phyloP scores from a whole-genome alignment of 2,888 invertebrate species.

The Xanthorhoe designata region DNA sequence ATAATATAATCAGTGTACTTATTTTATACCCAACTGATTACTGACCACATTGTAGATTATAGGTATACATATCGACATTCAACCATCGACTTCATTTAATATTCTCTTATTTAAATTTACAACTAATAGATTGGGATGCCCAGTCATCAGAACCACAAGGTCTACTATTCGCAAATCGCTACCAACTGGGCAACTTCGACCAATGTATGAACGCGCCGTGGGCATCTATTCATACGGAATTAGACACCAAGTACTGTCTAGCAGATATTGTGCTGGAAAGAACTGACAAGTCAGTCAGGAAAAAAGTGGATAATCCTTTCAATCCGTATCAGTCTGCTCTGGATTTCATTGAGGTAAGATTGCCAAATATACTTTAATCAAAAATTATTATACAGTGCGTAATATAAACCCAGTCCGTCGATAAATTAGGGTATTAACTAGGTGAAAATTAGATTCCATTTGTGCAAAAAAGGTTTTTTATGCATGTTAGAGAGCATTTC shows the following conservation, averaged over 20 bases:
- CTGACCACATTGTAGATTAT: too few species aligned
- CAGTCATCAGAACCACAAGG: slow-evolving; percentile 85
- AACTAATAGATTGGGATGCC: slow-evolving; percentile 86
- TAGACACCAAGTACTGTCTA: slow-evolving; percentile 78
- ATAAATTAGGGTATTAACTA: too few species aligned
- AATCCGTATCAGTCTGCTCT: slow-evolving; percentile 75
- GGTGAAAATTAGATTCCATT: too few species aligned
- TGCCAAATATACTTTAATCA: neutral
- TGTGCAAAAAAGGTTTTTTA: too few species aligned
- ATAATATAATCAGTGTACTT: too few species aligned
- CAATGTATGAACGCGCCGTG: slow-evolving; percentile 81
- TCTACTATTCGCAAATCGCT: slow-evolving; percentile 82
- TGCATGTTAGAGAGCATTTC: too few species aligned
- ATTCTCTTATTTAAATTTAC: neutral
- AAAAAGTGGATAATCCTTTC: slow-evolving; percentile 52
- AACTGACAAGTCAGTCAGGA: slow-evolving; percentile 58
- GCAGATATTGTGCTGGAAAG: slow-evolving; percentile 76
- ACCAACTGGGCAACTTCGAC: slow-evolving; percentile 87
- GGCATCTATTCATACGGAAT: slow-evolving; percentile 58
- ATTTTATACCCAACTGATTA: too few species aligned
- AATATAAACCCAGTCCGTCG: too few species aligned
- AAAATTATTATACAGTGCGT: neutral
- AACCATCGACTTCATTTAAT: neutral
- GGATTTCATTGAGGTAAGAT: slow-evolving; percentile 74
- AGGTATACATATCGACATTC: too few species aligned